Percentiles rank a stretch among this genome's conserved stretches.
These are phyloP conservation scores for Apostichopus japonicus DNA, from an alignment of 35 echinoderm and acorn worm genomes.

Conservation along the genomic window DNA sequence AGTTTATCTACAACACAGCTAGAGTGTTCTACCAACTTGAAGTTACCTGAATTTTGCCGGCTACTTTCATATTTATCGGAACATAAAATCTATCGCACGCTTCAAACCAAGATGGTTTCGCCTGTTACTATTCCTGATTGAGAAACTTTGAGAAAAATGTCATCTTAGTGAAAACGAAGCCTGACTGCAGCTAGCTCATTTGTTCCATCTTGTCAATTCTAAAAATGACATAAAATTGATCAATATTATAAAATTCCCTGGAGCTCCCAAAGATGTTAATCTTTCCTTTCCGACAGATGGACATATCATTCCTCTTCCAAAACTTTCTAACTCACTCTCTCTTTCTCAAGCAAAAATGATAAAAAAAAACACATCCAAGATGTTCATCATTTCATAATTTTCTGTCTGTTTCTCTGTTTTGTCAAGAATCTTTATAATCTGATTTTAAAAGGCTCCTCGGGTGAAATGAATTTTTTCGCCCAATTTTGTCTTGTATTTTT, in stretches of 20 bases:
- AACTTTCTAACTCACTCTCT: neutral
- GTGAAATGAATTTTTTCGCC: neutral
- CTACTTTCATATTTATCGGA: too few relatives aligned
- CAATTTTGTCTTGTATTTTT: neutral
- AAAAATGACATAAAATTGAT: neutral
- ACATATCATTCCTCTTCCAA: too few relatives aligned
- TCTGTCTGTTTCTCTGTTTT: neutral
- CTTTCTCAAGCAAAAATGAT: neutral
- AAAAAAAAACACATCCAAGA: neutral
- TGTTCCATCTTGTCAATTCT: neutral
- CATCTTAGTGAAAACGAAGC: too few relatives aligned
- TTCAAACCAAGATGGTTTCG: too few relatives aligned
- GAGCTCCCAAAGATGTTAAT: neutral
- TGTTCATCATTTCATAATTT: neutral
- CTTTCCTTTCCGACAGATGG: neutral
- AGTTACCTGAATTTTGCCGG: too few relatives aligned
- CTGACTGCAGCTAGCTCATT: too few relatives aligned
- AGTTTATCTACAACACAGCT: too few relatives aligned
- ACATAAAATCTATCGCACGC: too few relatives aligned
- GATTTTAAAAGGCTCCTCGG: neutral
- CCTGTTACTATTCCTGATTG: too few relatives aligned
- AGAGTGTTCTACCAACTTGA: too few relatives aligned
- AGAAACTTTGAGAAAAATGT: too few relatives aligned
- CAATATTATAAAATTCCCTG: neutral
- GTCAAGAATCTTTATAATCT: neutral